Percentiles rank a stretch among this genome's conserved stretches.
Conservation (phyloP, 2,113 vertebrate genomes). For the Condylura cristata region DNA sequence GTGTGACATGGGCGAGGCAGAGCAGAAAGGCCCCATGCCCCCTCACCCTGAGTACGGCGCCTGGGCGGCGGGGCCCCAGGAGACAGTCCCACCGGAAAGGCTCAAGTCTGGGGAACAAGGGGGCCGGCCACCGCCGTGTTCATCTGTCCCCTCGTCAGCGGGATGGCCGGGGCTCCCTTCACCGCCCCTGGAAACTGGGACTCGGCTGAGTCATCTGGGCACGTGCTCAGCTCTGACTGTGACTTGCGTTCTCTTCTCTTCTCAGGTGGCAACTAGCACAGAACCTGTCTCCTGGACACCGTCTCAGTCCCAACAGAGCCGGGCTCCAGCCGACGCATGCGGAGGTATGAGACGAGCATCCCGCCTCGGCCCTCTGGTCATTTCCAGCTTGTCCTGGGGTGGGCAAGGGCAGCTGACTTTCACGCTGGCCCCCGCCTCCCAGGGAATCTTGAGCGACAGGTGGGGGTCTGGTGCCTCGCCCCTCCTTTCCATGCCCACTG, state of each 20-base stretch:
- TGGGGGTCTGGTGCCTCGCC: not conserved
- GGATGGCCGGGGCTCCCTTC: not conserved
- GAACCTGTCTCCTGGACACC: not conserved
- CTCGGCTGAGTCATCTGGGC: not conserved
- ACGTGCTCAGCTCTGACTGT: not conserved
- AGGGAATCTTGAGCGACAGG: not conserved
- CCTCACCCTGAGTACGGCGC: not conserved
- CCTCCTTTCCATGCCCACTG: not conserved
- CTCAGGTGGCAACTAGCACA: not conserved
- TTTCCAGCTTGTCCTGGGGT: not conserved
- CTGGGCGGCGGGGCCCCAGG: not conserved
- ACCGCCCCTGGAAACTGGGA: not conserved
- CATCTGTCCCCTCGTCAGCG: not conserved
- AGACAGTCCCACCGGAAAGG: not conserved
- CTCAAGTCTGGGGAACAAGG: not conserved
- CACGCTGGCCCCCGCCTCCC: no score
- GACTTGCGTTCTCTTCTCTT: not conserved
- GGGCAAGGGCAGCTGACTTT: not conserved
- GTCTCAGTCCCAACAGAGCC: not conserved
- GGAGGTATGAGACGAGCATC: not conserved
- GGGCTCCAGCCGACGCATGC: not conserved
- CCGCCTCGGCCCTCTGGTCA: not conserved
- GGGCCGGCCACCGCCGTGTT: not conserved
- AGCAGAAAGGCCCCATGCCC: not conserved
- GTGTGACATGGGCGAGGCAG: conserved; percentile 48